These are phyloP conservation scores for Otolemur crassicaudatus DNA, from an alignment of 2,797 vertebrate genomes.

Conservation along the genomic window DNA sequence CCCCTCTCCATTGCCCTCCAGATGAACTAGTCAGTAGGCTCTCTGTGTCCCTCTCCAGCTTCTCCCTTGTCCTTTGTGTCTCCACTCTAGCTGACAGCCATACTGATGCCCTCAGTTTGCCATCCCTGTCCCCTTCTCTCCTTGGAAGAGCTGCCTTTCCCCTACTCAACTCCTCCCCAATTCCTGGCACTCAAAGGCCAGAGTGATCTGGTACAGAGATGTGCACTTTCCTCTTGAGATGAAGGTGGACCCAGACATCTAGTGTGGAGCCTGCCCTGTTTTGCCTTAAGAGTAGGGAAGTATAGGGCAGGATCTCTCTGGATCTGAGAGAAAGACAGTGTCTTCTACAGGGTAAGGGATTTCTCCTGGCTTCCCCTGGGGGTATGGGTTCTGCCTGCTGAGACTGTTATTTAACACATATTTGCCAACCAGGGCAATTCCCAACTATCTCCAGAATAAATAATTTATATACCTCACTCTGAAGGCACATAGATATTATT, in stretches of 20 bases:
- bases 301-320: neutral
- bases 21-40: neutral
- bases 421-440: constrained; percentile 18
- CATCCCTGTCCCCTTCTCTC: neutral
- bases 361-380: neutral
- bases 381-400: neutral
- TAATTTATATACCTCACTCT: neutral
- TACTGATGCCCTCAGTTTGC: neutral
- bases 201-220: neutral
- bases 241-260: neutral
- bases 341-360: neutral
- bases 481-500: constrained; percentile 8
- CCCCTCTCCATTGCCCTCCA: neutral
- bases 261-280: neutral
- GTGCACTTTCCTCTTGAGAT: neutral
- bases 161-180: neutral
- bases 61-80: neutral
- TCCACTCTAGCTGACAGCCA: neutral
- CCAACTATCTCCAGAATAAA: neutral
- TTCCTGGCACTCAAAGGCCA: neutral
- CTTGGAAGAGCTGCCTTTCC: neutral
- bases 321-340: neutral
- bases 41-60: neutral
- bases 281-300: neutral
- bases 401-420: neutral